These are phyloP conservation scores for Galemys pyrenaicus DNA, from an alignment of 2,113 vertebrate species.

Conservation along the genomic window DNA sequence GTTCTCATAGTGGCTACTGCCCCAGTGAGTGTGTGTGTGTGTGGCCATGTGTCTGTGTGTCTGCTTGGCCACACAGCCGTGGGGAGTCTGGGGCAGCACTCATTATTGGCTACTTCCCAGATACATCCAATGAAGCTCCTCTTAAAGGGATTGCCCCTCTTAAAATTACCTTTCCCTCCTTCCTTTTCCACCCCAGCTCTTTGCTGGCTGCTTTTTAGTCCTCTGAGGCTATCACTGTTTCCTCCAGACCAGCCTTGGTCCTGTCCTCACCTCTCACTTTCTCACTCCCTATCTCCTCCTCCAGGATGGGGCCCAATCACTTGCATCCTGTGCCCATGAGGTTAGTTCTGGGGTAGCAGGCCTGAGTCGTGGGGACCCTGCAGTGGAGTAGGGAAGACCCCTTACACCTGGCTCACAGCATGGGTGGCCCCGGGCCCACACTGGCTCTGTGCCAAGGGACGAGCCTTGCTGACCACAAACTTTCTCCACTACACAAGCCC, in stretches of 20 bases:
- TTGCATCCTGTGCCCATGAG: background rate
- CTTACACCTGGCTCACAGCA: too few relatives aligned
- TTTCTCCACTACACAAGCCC: background rate
- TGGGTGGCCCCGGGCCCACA: background rate
- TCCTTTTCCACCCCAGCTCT: too few relatives aligned
- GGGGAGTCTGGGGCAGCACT: background rate
- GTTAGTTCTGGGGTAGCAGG: too few relatives aligned
- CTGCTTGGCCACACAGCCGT: background rate
- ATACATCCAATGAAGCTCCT: background rate
- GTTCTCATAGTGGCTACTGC: background rate
- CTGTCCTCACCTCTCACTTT: background rate
- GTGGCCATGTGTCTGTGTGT: background rate
- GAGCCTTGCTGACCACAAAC: background rate
- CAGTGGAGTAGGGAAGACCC: background rate
- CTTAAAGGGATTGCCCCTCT: background rate
- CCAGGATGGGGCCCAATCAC: background rate
- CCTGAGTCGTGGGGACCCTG: background rate
- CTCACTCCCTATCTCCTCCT: fast-evolving
- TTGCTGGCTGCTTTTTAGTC: background rate
- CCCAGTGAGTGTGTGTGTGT: background rate
- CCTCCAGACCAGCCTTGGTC: background rate
- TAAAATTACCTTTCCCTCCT: background rate
- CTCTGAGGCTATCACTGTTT: background rate
- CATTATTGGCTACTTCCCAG: background rate
- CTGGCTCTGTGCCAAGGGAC: background rate